phyloP scores from a whole-genome alignment of 2,888 invertebrate genomes.

The Heliconius erato region DNA sequence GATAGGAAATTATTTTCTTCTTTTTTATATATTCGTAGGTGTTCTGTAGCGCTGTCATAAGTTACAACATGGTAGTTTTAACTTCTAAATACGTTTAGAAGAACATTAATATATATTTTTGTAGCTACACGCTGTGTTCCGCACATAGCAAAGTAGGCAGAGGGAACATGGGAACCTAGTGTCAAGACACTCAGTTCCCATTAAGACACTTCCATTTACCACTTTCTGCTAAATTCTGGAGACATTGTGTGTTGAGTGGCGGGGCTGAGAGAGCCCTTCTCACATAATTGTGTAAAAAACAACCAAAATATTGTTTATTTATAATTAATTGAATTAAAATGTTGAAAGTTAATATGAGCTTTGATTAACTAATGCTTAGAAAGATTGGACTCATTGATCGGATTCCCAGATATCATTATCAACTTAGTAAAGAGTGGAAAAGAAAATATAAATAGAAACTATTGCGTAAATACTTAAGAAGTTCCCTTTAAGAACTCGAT shows the following conservation, averaged over 20 bases:
- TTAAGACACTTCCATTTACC: no score
- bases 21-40: background rate
- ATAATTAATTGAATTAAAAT: background rate
- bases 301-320: no score
- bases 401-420: background rate
- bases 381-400: background rate
- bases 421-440: background rate
- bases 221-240: no score
- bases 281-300: no score
- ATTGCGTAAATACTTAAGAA: background rate
- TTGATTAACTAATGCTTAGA: background rate
- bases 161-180: no score
- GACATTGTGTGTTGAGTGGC: no score
- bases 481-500: background rate
- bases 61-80: background rate
- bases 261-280: no score
- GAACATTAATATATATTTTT: no score
- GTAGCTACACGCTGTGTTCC: no score
- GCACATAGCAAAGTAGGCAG: no score
- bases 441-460: constrained; percentile 2
- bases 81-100: background rate
- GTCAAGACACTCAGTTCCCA: no score
- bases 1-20: background rate
- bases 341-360: background rate
- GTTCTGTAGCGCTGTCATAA: background rate